Evolutionary conservation across 2,797 vertebrate species (phyloP).

Genomic region (Coilia nasus): DNA sequence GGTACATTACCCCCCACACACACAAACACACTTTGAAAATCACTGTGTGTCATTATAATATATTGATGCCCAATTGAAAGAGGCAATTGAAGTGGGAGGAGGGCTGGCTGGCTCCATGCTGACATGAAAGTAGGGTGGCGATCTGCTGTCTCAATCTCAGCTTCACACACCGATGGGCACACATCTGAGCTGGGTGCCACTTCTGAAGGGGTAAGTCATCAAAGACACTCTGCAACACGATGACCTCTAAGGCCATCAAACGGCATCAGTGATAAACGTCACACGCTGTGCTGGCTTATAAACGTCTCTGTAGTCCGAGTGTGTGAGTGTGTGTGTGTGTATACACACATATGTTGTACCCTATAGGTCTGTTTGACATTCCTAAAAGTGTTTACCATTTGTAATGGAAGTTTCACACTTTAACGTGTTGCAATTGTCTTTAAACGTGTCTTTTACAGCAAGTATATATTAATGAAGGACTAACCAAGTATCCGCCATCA

Average conservation of each 20-base stretch:
- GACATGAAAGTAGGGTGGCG: neutral
- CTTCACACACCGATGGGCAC: no score
- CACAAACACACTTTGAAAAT: constrained; percentile 35
- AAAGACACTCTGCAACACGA: neutral
- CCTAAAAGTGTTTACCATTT: no score
- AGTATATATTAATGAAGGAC: no score
- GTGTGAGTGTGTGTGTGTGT: no score
- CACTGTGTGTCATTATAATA: constrained; percentile 20
- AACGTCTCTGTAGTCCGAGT: no score
- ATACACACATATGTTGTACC: no score
- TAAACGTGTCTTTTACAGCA: no score
- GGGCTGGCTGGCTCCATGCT: neutral
- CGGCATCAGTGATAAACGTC: constrained; percentile 16
- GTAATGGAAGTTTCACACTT: no score
- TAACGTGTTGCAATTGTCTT: no score
- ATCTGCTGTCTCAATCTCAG: neutral
- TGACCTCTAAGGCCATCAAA: constrained; percentile 13
- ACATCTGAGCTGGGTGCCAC: neutral
- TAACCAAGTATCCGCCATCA: no score
- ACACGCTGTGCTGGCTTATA: neutral
- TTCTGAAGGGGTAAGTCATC: constrained; percentile 2
- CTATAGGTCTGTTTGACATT: no score
- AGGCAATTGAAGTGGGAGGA: neutral
- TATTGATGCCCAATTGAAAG: constrained; percentile 7
- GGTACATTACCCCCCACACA: constrained; percentile 22